phyloP scores from a whole-genome alignment of 2,113 vertebrate species.

The Megaceryle maxima region DNA sequence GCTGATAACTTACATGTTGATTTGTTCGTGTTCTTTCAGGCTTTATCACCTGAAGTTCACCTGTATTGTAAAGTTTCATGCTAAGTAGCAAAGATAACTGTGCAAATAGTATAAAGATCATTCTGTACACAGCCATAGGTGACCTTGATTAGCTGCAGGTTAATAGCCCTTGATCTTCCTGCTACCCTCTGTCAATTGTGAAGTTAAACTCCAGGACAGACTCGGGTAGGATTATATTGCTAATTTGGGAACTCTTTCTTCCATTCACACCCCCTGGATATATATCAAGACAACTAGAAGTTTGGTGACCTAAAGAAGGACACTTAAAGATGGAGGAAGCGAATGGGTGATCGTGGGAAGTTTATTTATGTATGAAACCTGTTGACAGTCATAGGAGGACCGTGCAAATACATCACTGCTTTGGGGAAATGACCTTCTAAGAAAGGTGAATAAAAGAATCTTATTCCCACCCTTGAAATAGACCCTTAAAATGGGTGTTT shows the following conservation, averaged over 20 bases:
- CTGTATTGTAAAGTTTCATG: neutral
- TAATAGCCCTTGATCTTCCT: neutral
- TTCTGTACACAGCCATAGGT: neutral
- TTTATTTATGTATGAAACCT: neutral
- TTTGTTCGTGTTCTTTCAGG: neutral
- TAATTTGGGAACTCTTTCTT: neutral
- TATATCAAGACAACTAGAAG: neutral
- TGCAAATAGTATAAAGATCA: neutral
- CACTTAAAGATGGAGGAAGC: neutral
- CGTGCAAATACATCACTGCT: neutral
- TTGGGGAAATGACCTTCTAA: neutral
- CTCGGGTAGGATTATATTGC: neutral
- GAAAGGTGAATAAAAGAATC: neutral
- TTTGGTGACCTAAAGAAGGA: neutral
- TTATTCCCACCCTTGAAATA: neutral
- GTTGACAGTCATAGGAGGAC: neutral
- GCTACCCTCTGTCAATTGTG: neutral
- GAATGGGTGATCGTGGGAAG: neutral
- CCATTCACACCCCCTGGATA: neutral
- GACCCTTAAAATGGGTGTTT: neutral
- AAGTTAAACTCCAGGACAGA: neutral
- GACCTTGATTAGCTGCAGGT: neutral
- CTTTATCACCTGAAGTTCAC: neutral
- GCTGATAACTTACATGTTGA: neutral
- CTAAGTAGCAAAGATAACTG: neutral